These are phyloP conservation scores for Ostrea edulis DNA, from an alignment of 1,140 invertebrate species.

Conservation along the genomic window DNA sequence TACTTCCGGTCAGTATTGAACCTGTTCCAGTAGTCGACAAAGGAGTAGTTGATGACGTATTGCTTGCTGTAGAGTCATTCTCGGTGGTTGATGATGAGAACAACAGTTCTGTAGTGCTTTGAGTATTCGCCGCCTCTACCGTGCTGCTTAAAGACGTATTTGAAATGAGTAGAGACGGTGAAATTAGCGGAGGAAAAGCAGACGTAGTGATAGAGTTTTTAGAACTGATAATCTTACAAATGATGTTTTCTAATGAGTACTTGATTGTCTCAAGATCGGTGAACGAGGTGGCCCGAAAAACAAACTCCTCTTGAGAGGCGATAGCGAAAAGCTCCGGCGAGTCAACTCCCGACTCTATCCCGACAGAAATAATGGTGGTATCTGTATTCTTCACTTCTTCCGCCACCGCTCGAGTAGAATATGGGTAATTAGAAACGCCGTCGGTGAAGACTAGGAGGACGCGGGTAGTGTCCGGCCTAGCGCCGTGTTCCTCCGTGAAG, in stretches of 20 bases:
- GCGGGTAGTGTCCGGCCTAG: background rate
- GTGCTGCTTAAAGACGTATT: background rate
- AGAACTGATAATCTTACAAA: slow-evolving; percentile 1
- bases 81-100: background rate
- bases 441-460: slow-evolving; percentile 4
- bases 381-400: background rate
- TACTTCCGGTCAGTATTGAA: background rate
- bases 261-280: background rate
- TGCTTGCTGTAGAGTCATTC: background rate
- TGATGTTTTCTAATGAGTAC: background rate
- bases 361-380: background rate
- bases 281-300: slow-evolving; percentile 2
- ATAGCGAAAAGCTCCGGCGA: background rate
- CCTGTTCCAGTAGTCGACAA: background rate
- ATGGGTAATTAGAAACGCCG: background rate
- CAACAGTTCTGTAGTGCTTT: background rate
- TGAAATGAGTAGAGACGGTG: background rate
- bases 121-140: background rate
- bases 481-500: background rate
- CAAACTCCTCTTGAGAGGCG: background rate
- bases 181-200: background rate
- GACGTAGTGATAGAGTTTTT: too few species aligned
- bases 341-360: background rate
- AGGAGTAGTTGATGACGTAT: background rate
- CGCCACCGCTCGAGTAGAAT: background rate